These are phyloP conservation scores for Rhinoderma darwinii DNA, from an alignment of 2,113 vertebrate genomes.

Conservation along the genomic window DNA sequence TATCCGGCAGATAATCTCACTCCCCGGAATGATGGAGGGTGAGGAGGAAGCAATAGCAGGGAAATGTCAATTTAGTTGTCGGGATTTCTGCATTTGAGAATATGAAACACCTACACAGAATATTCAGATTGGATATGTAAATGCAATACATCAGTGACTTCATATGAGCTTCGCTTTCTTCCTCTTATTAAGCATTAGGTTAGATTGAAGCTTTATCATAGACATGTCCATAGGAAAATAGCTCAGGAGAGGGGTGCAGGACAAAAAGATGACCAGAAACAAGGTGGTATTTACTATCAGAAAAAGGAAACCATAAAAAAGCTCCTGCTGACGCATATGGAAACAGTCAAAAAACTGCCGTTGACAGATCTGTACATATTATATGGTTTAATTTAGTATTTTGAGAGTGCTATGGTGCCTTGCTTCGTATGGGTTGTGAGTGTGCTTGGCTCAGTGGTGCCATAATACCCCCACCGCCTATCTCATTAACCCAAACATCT, in stretches of 20 bases:
- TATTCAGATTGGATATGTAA: conserved; percentile 9
- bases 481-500: too few species aligned
- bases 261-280: neutral
- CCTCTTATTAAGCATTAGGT: neutral
- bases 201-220: neutral
- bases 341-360: neutral
- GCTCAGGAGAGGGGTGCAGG: neutral
- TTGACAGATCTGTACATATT: too few species aligned
- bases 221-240: neutral
- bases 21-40: neutral
- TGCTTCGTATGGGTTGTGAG: too few species aligned
- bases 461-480: too few species aligned
- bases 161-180: neutral
- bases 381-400: too few species aligned
- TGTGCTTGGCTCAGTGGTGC: too few species aligned
- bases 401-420: too few species aligned
- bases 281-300: neutral
- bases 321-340: neutral
- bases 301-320: neutral
- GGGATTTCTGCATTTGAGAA: neutral
- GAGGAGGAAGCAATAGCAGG: neutral
- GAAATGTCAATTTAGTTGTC: neutral
- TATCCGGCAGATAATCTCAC: conserved; percentile 9
- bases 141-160: neutral
- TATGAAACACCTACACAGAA: neutral